These are phyloP conservation scores for Pseudomyrmex gracilis DNA, from an alignment of 1,140 invertebrate genomes.

Conservation along the genomic window DNA sequence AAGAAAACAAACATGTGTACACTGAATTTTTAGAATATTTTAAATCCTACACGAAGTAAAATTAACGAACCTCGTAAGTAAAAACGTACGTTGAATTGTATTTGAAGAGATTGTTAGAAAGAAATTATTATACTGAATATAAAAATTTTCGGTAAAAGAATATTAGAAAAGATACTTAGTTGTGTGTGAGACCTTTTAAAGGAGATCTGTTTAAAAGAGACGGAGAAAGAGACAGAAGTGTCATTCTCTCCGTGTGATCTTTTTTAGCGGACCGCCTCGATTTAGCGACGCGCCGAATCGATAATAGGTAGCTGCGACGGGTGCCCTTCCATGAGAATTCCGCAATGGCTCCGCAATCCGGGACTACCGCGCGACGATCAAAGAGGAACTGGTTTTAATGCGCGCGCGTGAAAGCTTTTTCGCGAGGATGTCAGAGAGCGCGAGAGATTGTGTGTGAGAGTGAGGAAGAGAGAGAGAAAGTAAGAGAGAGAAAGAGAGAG, in stretches of 20 bases:
- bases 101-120: too few relatives aligned
- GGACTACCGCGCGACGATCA: conserved; percentile 61
- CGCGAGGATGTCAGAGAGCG: not conserved
- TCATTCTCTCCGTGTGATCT: not conserved
- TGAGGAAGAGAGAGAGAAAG: conserved; percentile 4
- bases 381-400: conserved; percentile 34
- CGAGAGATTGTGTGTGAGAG: not conserved
- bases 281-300: conserved; percentile 35
- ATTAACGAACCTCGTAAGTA: too few relatives aligned
- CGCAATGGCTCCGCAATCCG: conserved; percentile 31
- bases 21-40: too few relatives aligned
- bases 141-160: too few relatives aligned
- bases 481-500: conserved; percentile 19
- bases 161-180: too few relatives aligned
- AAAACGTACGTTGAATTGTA: too few relatives aligned
- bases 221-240: too few relatives aligned
- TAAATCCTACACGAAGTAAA: too few relatives aligned
- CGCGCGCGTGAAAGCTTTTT: conserved; percentile 37
- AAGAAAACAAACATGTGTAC: too few relatives aligned
- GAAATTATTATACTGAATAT: too few relatives aligned
- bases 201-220: not conserved
- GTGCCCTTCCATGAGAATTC: conserved; percentile 58
- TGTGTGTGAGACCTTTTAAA: too few relatives aligned
- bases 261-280: conserved; percentile 23
- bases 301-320: conserved; percentile 27